phyloP scores from a whole-genome alignment of 2,797 vertebrate species.

The Ctenosaura bakeri region DNA sequence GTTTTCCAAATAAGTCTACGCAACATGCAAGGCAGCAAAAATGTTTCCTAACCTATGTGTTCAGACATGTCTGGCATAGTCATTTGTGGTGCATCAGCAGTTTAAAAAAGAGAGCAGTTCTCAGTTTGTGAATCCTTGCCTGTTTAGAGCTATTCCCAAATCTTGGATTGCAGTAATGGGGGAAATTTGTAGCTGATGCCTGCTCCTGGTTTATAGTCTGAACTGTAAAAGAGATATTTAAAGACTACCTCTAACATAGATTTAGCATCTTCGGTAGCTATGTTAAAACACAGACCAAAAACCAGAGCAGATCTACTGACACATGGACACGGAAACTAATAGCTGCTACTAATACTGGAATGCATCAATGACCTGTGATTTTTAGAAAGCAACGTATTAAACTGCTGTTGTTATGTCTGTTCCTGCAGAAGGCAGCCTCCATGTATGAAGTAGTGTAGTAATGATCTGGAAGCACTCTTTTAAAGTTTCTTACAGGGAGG shows the following conservation, averaged over 20 bases:
- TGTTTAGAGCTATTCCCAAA: not conserved
- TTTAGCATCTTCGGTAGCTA: too few species aligned
- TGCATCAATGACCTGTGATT: too few species aligned
- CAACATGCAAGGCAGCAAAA: not conserved
- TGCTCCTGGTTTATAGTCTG: too few species aligned
- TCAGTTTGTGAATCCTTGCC: not conserved
- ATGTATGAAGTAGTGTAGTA: not conserved
- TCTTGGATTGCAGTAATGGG: not conserved
- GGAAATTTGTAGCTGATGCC: too few species aligned
- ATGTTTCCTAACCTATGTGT: not conserved
- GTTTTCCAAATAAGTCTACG: not conserved
- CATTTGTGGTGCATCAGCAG: not conserved
- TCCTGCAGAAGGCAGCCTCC: too few species aligned
- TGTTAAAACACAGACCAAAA: too few species aligned
- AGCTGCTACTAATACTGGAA: too few species aligned
- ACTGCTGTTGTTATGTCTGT: not conserved
- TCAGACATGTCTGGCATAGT: not conserved
- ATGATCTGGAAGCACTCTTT: not conserved
- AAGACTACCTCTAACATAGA: too few species aligned
- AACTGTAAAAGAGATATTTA: too few species aligned
- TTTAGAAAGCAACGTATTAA: not conserved
- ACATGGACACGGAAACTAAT: too few species aligned
- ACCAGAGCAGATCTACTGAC: too few species aligned
- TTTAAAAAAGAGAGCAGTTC: not conserved
- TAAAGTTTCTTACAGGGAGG: not conserved